A percentile compares a stretch with the other conserved stretches of the same genome.
Evolutionary conservation across 1,140 invertebrate species (phyloP).

Genomic region (Drosophila obscura): DNA sequence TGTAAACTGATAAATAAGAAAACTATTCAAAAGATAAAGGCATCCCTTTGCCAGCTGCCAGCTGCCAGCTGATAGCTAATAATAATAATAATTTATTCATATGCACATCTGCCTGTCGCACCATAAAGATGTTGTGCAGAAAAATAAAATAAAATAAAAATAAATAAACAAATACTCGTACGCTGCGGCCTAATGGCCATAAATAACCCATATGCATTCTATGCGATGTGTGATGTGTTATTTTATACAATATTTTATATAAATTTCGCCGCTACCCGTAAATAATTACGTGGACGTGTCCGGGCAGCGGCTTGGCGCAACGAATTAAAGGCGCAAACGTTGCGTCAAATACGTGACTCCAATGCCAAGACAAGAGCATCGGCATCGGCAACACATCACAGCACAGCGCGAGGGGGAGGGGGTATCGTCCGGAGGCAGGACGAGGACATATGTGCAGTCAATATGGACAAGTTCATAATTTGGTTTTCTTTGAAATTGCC

Average conservation of each 20-base stretch:
- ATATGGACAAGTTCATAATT: slow-evolving; percentile 74
- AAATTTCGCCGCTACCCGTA: slow-evolving; percentile 62
- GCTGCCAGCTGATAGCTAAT: slow-evolving; percentile 24
- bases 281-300: slow-evolving; percentile 78
- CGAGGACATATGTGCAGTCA: slow-evolving; percentile 48
- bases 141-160: slow-evolving; percentile 19
- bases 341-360: slow-evolving; percentile 80
- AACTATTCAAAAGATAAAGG: no score
- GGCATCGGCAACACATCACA: slow-evolving; percentile 7
- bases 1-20: no score
- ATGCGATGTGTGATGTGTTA: slow-evolving; percentile 53
- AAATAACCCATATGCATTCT: slow-evolving; percentile 75
- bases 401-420: not conserved
- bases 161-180: slow-evolving; percentile 43
- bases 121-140: slow-evolving; percentile 45
- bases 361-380: slow-evolving; percentile 59
- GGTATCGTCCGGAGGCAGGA: slow-evolving; percentile 13
- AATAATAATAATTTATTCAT: slow-evolving; percentile 61
- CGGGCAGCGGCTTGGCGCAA: slow-evolving; percentile 53
- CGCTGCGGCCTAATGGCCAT: slow-evolving; percentile 55
- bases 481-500: slow-evolving; percentile 64
- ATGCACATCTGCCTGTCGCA: slow-evolving; percentile 33
- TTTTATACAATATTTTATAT: slow-evolving; percentile 72
- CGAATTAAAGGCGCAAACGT: slow-evolving; percentile 79
- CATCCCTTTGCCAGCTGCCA: not conserved